Base-by-base conservation (phyloP, 2,888 invertebrate genomes). In the Lagria hirta region DNA sequence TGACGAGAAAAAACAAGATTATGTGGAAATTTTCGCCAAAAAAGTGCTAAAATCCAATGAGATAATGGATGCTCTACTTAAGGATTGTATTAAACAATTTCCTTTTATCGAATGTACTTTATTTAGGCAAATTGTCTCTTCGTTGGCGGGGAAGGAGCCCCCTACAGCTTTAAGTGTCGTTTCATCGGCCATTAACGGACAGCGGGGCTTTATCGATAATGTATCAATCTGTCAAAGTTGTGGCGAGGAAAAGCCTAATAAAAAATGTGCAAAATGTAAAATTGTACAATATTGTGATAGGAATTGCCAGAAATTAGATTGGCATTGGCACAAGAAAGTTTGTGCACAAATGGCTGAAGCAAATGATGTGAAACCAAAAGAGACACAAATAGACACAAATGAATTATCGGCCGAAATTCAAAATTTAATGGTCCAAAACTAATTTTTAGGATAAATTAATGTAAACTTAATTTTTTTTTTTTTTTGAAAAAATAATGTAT, bases 211-310 rank as follows among this genome's bases (percentile, higher is more conserved):
- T 68, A 78, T 81, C 7, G 80, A 81, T 53, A 73, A 70, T 57
- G 77, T 81, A 46, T 78, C 84, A 7, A 78, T 81, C 33, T 95
- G 96, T 68, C 82, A 83, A 42, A 86, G 92, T 1, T 96, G 95
- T 63, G 88, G 89, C 1, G 89, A 92, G 61, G 88, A 91, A 58
- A 86, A 88, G 55, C 91, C 94, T 0, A 81, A 84, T 4, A 96
- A 95, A 68, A 91, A 94, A 69, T 99, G 98, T 71, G 87, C 94
- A 5, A 90, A 90, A 68, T 99, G 98, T 72, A 94, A 92, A 76
- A 80, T 81, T 42, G 92, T 92, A 34, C 86, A 88, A 66, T 99
- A 99, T 68, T 99, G 98, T 73, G 88, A 93, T 71, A 79, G 89
- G 46, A 87, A 88, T 63, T 99, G 99, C 68, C 98, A 99, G 70